A percentile compares a stretch with the other conserved stretches of the same genome.
These are phyloP conservation scores for Otis tarda DNA, from an alignment of 2,113 vertebrate genomes.

Conservation along the genomic window DNA sequence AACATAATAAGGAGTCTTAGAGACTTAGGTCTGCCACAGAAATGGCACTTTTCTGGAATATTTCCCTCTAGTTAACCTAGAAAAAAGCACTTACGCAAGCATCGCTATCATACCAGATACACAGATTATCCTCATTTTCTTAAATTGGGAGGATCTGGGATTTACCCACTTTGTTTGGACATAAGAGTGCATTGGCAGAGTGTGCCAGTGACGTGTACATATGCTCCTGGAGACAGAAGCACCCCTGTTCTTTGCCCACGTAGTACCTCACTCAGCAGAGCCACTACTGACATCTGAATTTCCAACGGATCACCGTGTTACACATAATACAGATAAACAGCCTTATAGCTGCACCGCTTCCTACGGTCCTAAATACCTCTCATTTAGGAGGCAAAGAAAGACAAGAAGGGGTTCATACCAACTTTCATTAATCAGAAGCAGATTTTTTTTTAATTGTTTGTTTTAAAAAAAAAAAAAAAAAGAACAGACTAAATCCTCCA, in stretches of 20 bases:
- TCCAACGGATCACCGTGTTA: not conserved
- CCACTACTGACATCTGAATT: not conserved
- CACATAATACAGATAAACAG: not conserved
- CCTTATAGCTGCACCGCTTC: not conserved
- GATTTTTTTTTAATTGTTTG: not conserved
- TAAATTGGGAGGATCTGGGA: not conserved
- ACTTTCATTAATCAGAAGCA: not conserved
- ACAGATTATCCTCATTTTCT: not conserved
- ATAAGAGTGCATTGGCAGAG: not conserved
- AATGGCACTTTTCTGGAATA: not conserved
- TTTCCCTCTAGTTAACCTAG: not conserved
- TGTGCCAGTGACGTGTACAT: rapidly evolving
- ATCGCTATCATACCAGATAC: not conserved
- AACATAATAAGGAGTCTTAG: rapidly evolving
- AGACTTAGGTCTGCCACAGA: not conserved
- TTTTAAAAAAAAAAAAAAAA: not conserved
- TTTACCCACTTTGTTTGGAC: not conserved
- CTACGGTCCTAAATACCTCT: not conserved
- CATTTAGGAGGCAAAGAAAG: not conserved
- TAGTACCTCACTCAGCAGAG: not conserved
- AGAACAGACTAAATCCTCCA: not conserved
- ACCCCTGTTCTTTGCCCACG: not conserved
- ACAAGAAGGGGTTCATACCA: not conserved
- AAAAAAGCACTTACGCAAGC: not conserved
- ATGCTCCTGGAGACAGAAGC: not conserved